A percentile compares a stretch with the other conserved stretches of the same genome.
phyloP scores from a whole-genome alignment of 2,797 vertebrate genomes.

The Typhlichthys subterraneus region DNA sequence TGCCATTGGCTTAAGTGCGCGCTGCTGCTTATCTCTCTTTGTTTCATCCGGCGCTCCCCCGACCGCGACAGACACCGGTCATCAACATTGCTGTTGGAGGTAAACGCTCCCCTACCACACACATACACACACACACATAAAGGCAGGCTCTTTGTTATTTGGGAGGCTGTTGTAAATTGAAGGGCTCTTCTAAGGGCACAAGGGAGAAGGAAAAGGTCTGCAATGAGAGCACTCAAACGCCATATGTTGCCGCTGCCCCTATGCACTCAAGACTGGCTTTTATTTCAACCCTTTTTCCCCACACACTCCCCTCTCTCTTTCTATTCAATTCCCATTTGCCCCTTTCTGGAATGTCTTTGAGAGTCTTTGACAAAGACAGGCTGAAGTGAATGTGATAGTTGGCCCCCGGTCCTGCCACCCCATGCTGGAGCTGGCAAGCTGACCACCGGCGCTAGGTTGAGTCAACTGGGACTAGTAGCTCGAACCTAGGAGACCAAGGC shows the following conservation, averaged over 20 bases:
- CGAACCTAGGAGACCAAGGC: conserved; percentile 62
- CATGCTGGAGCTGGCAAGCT: conserved; percentile 63
- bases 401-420: conserved; percentile 66
- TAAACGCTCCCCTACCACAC: conserved; percentile 51
- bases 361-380: conserved; percentile 80
- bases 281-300: conserved; percentile 62
- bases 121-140: conserved; percentile 33
- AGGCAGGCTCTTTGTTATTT: conserved; percentile 57
- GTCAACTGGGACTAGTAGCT: conserved; percentile 67
- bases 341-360: conserved; percentile 76
- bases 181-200: conserved; percentile 68
- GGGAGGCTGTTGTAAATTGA: conserved; percentile 67
- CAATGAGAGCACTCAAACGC: conserved; percentile 80
- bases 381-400: conserved; percentile 67
- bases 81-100: conserved; percentile 47
- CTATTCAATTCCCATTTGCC: conserved; percentile 63
- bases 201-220: conserved; percentile 50
- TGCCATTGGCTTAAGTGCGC: conserved; percentile 55
- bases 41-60: conserved; percentile 54
- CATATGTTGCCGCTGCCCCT: conserved; percentile 76
- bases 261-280: conserved; percentile 70
- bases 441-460: conserved; percentile 73
- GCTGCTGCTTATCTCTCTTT: conserved; percentile 67
- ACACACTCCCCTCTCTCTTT: conserved; percentile 32
- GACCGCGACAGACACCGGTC: conserved; percentile 15